Percentiles rank a stretch among this genome's conserved stretches.
Evolutionary conservation across 1,140 invertebrate genomes (phyloP).

Genomic region (Trissolcus basalis): DNA sequence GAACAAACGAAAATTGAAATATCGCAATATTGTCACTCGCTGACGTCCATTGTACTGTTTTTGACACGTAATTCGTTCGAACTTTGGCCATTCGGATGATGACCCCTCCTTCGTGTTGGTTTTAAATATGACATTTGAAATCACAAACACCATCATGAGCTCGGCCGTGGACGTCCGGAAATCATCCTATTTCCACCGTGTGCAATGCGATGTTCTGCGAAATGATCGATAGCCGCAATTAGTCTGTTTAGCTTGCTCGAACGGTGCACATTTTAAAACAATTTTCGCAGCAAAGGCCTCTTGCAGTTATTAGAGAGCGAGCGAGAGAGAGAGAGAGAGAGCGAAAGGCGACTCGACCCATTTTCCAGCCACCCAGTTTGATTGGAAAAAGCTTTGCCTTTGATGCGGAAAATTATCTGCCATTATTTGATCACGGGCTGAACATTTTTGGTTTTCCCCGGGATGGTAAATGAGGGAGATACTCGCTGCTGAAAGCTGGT

Average conservation of each 20-base stretch:
- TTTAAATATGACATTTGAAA: constrained; percentile 43
- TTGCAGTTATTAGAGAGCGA: too few relatives aligned
- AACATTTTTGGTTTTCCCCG: too few relatives aligned
- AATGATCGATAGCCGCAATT: constrained; percentile 49
- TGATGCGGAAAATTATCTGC: constrained; percentile 12
- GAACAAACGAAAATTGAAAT: background rate
- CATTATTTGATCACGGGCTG: background rate
- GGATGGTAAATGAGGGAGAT: too few relatives aligned
- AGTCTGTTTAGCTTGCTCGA: constrained; percentile 38
- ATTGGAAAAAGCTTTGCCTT: constrained; percentile 12
- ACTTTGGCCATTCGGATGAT: constrained; percentile 18
- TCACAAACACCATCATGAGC: constrained; percentile 38
- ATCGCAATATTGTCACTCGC: constrained; percentile 1
- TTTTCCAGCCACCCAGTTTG: constrained; percentile 8
- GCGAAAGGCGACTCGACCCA: background rate
- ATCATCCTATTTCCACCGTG: constrained; percentile 42
- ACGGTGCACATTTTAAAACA: constrained; percentile 37
- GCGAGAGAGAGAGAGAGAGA: too few relatives aligned
- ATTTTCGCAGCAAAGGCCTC: constrained; percentile 22
- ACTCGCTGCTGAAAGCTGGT: too few relatives aligned
- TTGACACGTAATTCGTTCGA: constrained; percentile 28
- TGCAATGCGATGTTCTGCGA: constrained; percentile 32
- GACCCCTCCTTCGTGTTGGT: constrained; percentile 21
- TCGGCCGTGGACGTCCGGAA: constrained; percentile 22
- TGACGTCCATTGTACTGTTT: background rate